Percentiles rank a stretch among this genome's conserved stretches.
Evolutionary conservation across 1,140 invertebrate species (phyloP).

Genomic region (Drosophila micromelanica): DNA sequence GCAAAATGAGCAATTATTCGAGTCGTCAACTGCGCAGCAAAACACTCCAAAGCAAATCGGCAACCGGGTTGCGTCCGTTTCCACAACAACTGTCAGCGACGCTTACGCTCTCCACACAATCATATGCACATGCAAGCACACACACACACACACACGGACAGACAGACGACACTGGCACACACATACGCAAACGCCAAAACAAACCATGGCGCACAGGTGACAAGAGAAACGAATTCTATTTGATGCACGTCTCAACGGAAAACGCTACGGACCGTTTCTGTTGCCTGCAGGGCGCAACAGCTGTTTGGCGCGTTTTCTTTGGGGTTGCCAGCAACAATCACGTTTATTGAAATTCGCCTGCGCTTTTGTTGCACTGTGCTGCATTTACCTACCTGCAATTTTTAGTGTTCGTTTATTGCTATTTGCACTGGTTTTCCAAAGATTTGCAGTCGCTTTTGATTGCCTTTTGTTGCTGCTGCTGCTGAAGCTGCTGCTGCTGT

Average conservation of each 20-base stretch:
- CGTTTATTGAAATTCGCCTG: slow-evolving; percentile 21
- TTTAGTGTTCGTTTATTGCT: slow-evolving; percentile 11
- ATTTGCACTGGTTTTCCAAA: slow-evolving; percentile 10
- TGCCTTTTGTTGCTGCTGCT: slow-evolving; percentile 22
- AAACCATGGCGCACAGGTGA: slow-evolving; percentile 32
- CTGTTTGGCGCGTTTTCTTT: slow-evolving; percentile 54
- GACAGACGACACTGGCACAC: background rate
- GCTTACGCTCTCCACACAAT: slow-evolving; percentile 21
- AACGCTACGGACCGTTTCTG: slow-evolving; percentile 23
- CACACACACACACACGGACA: background rate
- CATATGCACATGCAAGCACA: background rate
- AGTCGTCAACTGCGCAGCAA: slow-evolving; percentile 40
- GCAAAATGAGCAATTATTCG: slow-evolving; percentile 16
- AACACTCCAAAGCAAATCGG: slow-evolving; percentile 20
- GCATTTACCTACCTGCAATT: slow-evolving; percentile 27
- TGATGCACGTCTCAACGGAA: slow-evolving; percentile 14
- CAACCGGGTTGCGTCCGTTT: slow-evolving; percentile 35
- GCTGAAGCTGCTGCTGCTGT: slow-evolving; percentile 14
- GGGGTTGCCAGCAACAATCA: slow-evolving; percentile 31
- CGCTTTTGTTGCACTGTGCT: background rate
- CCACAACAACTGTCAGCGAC: slow-evolving; percentile 38
- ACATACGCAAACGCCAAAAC: slow-evolving; percentile 8
- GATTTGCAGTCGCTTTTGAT: slow-evolving; percentile 14
- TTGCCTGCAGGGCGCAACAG: slow-evolving; percentile 62
- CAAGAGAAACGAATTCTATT: slow-evolving; percentile 24